phyloP scores from a whole-genome alignment of 2,113 vertebrate species.

The Chrysemys picta region DNA sequence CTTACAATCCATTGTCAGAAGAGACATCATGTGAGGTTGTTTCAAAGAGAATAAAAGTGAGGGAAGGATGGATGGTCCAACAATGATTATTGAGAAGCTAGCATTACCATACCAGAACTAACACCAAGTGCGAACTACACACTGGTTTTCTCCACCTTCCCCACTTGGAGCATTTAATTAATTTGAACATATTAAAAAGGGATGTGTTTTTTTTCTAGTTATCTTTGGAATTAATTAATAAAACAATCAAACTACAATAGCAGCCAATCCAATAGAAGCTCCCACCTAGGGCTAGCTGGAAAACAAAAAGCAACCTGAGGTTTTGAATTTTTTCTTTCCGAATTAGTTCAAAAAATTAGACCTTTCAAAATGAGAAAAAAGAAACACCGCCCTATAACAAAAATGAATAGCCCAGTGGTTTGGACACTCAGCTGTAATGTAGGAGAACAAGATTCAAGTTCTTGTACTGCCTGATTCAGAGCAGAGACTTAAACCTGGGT shows the following conservation, averaged over 20 bases:
- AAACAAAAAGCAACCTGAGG: no score
- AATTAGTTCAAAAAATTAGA: no score
- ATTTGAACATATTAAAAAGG: neutral
- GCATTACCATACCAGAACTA: neutral
- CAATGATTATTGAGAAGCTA: neutral
- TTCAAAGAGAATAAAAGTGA: neutral
- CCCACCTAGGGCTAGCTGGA: no score
- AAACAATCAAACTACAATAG: neutral
- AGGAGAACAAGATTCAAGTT: no score
- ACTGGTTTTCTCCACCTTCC: neutral
- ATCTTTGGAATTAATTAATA: neutral
- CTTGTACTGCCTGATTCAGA: no score
- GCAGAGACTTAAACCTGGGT: no score
- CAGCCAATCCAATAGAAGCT: neutral
- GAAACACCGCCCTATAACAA: no score
- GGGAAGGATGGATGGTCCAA: neutral
- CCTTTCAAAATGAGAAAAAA: no score
- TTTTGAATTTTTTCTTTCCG: no score
- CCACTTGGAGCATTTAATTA: neutral
- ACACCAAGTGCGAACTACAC: neutral
- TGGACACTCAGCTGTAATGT: no score
- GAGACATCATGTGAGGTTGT: neutral
- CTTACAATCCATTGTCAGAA: neutral
- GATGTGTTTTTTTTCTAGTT: neutral
- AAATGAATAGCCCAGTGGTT: no score